Evolutionary conservation across 2,888 invertebrate genomes (phyloP).

Genomic region (Sinhomidia bicolor): DNA sequence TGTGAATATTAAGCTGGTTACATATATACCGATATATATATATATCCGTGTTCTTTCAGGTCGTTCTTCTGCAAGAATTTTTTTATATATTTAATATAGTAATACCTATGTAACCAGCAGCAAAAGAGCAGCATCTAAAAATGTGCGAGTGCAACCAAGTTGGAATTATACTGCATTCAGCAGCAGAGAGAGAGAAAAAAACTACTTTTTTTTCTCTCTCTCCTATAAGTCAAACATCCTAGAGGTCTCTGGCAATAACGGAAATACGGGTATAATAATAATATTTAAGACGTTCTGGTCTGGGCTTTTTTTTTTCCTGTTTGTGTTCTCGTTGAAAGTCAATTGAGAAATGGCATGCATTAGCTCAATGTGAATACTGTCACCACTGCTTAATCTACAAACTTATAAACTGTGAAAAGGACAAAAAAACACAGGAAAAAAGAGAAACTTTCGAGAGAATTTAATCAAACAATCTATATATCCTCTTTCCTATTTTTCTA

Average conservation of each 20-base stretch:
- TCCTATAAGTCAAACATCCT: not conserved
- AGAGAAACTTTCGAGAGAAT: slow-evolving; percentile 22
- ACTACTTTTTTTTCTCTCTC: no score
- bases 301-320: slow-evolving; percentile 43
- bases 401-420: slow-evolving; percentile 30
- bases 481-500: not conserved
- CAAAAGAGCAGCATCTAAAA: not conserved
- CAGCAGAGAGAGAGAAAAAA: no score
- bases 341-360: slow-evolving; percentile 66
- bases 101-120: not conserved
- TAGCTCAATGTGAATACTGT: slow-evolving; percentile 37
- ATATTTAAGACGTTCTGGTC: slow-evolving; percentile 21
- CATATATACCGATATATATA: not conserved
- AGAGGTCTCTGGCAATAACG: not conserved
- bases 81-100: not conserved
- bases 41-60: not conserved
- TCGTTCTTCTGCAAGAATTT: not conserved
- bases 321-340: slow-evolving; percentile 58
- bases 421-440: slow-evolving; percentile 3
- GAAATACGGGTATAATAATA: slow-evolving; percentile 54
- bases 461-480: slow-evolving; percentile 27
- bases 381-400: slow-evolving; percentile 25
- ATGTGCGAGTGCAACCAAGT: slow-evolving; percentile 19
- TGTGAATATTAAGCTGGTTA: no score
- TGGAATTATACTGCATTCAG: slow-evolving; percentile 29